Evolutionary conservation across 2,113 vertebrate genomes (phyloP).

Genomic region (Entomyzon cyanotis): DNA sequence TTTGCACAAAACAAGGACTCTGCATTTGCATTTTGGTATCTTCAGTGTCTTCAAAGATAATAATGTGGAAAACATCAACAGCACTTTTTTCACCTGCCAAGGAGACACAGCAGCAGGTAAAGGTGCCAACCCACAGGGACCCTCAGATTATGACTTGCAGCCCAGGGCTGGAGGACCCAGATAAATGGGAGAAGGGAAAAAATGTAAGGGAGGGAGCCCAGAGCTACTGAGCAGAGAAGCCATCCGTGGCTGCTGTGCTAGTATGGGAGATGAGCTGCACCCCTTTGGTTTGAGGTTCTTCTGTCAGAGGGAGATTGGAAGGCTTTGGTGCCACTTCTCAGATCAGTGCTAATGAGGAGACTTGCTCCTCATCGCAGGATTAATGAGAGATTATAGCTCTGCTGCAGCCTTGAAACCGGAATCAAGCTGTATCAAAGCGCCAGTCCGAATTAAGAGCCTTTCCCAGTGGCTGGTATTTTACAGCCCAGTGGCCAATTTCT

Average conservation of each 20-base stretch:
- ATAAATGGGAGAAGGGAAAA: background rate
- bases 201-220: rapidly evolving
- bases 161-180: background rate
- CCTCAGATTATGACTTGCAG: background rate
- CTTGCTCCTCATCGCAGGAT: background rate
- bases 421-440: conserved; percentile 64
- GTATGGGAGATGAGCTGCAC: background rate
- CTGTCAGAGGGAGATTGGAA: background rate
- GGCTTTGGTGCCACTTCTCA: background rate
- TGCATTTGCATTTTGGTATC: background rate
- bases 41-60: background rate
- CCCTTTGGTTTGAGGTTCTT: background rate
- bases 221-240: background rate
- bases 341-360: background rate
- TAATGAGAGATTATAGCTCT: conserved; percentile 65
- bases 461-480: conserved; percentile 73
- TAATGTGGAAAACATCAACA: background rate
- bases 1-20: background rate
- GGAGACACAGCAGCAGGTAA: background rate
- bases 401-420: background rate
- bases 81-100: background rate
- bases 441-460: conserved; percentile 58
- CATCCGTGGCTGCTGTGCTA: rapidly evolving
- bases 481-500: conserved; percentile 75
- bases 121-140: background rate